phyloP scores from a whole-genome alignment of 2,888 invertebrate genomes.

The Chrysolina haemoptera region DNA sequence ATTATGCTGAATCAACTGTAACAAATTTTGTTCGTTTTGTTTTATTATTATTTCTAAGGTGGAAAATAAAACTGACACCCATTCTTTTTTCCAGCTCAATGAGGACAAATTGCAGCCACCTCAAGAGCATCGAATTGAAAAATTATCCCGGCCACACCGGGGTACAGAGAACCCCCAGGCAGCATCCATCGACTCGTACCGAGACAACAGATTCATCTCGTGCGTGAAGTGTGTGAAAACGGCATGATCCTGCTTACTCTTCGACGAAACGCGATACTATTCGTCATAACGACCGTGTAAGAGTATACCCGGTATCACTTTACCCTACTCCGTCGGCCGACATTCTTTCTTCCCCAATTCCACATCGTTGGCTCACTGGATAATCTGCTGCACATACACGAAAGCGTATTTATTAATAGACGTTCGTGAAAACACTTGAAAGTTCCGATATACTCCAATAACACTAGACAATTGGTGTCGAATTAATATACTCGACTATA shows the following conservation, averaged over 20 bases:
- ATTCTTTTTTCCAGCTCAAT: too few relatives aligned
- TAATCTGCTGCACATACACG: conserved; percentile 14
- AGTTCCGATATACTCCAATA: background rate
- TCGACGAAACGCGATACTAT: conserved; percentile 6
- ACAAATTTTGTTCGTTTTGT: too few relatives aligned
- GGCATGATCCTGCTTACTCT: conserved; percentile 7
- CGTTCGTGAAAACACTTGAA: background rate
- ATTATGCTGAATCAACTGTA: too few relatives aligned
- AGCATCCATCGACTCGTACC: background rate
- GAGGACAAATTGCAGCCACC: too few relatives aligned
- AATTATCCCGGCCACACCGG: background rate
- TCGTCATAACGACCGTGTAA: conserved; percentile 3
- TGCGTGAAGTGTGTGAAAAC: conserved; percentile 16
- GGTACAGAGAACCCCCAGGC: background rate
- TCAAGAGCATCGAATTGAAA: too few relatives aligned
- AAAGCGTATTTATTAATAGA: conserved; percentile 16
- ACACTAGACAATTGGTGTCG: background rate
- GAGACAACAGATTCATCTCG: background rate
- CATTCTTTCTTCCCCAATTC: conserved; percentile 10
- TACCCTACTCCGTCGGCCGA: conserved; percentile 8
- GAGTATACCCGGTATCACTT: conserved; percentile 7
- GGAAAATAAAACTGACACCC: too few relatives aligned
- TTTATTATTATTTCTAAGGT: too few relatives aligned
- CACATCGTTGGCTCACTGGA: conserved; percentile 4
- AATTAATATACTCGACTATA: too few relatives aligned